Conservation (phyloP, 2,113 vertebrate species). For the Dasyornis broadbenti region DNA sequence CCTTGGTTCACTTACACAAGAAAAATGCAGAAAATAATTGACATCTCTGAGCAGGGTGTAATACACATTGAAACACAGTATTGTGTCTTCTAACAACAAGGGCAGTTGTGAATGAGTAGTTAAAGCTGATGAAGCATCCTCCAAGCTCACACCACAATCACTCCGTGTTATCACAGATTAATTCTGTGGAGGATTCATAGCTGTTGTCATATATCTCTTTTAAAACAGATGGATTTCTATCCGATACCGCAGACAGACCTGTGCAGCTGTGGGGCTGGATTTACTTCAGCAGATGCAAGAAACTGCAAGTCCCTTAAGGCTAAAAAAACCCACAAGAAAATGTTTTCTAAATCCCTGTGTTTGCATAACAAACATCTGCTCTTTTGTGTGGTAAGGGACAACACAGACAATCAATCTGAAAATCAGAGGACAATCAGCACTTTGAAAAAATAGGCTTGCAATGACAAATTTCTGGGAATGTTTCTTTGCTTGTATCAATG, state of each 20-base stretch:
- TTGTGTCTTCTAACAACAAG: neutral
- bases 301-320: neutral
- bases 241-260: neutral
- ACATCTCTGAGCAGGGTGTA: neutral
- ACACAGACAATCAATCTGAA: neutral
- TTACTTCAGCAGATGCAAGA: neutral
- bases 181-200: neutral
- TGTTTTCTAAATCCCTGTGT: neutral
- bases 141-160: neutral
- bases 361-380: neutral
- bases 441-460: neutral
- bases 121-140: neutral
- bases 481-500: neutral
- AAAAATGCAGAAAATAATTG: neutral
- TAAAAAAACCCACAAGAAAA: neutral
- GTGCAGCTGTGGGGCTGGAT: neutral
- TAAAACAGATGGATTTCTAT: neutral
- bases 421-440: neutral
- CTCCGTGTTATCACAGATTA: neutral
- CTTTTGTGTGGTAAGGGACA: neutral
- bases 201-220: neutral
- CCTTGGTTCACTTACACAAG: neutral
- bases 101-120: neutral
- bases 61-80: rapidly evolving
- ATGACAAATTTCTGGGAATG: neutral